Evolutionary conservation across 1,140 invertebrate genomes (phyloP).

Genomic region (Cotesia typhae): DNA sequence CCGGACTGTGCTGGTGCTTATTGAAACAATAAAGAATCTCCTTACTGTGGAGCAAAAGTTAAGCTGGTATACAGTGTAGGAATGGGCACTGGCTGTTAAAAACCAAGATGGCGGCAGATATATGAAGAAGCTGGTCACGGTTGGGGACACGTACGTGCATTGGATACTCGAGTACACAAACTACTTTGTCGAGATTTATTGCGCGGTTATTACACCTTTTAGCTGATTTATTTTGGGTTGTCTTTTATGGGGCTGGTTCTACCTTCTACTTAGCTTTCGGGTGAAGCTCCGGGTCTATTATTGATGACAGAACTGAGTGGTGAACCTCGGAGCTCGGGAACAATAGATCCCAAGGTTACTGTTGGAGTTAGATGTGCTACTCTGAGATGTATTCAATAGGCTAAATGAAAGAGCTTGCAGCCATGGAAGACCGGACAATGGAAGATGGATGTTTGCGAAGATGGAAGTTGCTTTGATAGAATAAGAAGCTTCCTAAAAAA

Average conservation of each 20-base stretch:
- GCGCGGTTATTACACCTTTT: constrained; percentile 52
- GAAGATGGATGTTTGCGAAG: too few relatives aligned
- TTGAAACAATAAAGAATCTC: constrained; percentile 68
- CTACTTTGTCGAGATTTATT: constrained; percentile 60
- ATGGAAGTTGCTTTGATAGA: too few relatives aligned
- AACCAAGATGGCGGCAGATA: constrained; percentile 45
- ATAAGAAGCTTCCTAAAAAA: too few relatives aligned
- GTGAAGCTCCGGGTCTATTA: not conserved
- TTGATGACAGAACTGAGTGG: too few relatives aligned
- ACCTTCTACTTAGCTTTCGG: not conserved
- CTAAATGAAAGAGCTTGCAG: too few relatives aligned
- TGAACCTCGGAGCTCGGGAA: too few relatives aligned
- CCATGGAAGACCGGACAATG: too few relatives aligned
- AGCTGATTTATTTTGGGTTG: constrained; percentile 15
- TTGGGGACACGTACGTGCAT: constrained; percentile 53
- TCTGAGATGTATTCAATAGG: too few relatives aligned
- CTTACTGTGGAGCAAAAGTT: not conserved
- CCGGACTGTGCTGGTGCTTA: constrained; percentile 62
- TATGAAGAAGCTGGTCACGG: constrained; percentile 43
- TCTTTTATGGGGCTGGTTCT: constrained; percentile 2
- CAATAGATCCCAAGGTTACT: too few relatives aligned
- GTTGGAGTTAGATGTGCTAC: too few relatives aligned
- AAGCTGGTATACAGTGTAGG: too few relatives aligned
- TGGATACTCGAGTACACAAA: constrained; percentile 48
- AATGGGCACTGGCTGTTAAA: not conserved